phyloP scores from a whole-genome alignment of 2,888 invertebrate genomes.

The Xanthia icteritia region DNA sequence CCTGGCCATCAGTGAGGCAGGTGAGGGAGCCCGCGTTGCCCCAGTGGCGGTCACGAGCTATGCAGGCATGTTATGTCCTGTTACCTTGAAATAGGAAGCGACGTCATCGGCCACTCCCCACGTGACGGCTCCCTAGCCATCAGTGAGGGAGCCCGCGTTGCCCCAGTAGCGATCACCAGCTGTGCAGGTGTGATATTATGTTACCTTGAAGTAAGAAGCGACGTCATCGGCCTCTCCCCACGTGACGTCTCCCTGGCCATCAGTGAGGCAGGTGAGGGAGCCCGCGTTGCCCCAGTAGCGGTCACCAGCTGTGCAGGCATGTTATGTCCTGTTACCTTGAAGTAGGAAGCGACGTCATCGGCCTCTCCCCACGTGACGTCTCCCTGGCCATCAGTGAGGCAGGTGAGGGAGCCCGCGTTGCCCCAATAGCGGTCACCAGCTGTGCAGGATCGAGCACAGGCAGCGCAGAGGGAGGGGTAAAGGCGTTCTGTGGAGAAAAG shows the following conservation, averaged over 20 bases:
- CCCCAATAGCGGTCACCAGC: conserved; percentile 95
- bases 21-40: conserved; percentile 95
- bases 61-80: conserved; percentile 86
- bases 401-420: conserved; percentile 94
- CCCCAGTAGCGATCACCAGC: conserved; percentile 88
- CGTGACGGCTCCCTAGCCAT: too few species aligned
- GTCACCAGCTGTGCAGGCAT: conserved; percentile 91
- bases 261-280: conserved; percentile 94
- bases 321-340: conserved; percentile 85
- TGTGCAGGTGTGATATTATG: conserved; percentile 56
- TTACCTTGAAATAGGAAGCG: conserved; percentile 91
- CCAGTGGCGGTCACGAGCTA: conserved; percentile 94
- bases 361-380: conserved; percentile 95
- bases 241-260: conserved; percentile 94
- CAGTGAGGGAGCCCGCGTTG: conserved; percentile 92
- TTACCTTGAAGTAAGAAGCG: conserved; percentile 91
- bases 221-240: conserved; percentile 95
- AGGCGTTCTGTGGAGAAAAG: conserved; percentile 70
- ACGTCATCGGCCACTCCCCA: conserved; percentile 90
- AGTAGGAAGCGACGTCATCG: conserved; percentile 92
- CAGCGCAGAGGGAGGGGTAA: conserved; percentile 93
- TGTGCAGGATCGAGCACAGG: conserved; percentile 92
- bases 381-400: conserved; percentile 94
- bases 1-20: conserved; percentile 94
- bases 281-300: conserved; percentile 96